Evolutionary conservation across 2,888 invertebrate genomes (phyloP), one percentile per base, ranked within the genome.

Genomic region (Schizotus pectinicornis): DNA sequence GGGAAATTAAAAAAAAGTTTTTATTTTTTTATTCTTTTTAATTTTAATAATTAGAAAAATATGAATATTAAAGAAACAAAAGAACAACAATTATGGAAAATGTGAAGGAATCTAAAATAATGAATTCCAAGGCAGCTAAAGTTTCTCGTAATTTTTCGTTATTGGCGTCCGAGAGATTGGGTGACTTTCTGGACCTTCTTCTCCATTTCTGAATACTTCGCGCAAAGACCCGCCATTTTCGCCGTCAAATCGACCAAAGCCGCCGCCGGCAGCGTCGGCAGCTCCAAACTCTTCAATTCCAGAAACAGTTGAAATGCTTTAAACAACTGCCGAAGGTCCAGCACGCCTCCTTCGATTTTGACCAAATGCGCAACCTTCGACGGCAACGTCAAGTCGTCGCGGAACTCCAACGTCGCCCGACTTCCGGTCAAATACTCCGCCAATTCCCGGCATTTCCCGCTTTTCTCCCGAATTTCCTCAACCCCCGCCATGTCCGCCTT

Each of bases 311-410:
- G 11, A n/a, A 48, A 48, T 22, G 35, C 12, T 13, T 34, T 48
- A 7, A 41, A 55, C 6, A 55, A 55, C 9, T 48, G 55, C 1
- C 12, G 41, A 9, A 55, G 30, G 39, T 48, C 13, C 6, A 55
- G 39, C 30, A 14, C 43, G 3, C 45, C 37, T 6, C 37, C 11
- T 12, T 45, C 41, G 11, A 14, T 32, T 1, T 22, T 14, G 36
- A 54, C 3, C 14, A 49, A 49, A 49, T 36, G 31, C 33, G 32
- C 8, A 1, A 36, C 11, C 11, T 32, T 13, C 6, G 41, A 13
- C 7, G 50, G 30, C 3, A 43, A 7, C 30, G 22, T 11, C 9
- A 37, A 32, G 8, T 56, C 43, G 22, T 56, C 50, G 7, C 36
- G 13, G 33, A 49, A 45, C 14, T 56, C 42, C 12, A 55, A 8